Evolutionary conservation across 2,113 vertebrate genomes (phyloP), one percentile per base, ranked within the genome.

Genomic region (Menidia beryllina): DNA sequence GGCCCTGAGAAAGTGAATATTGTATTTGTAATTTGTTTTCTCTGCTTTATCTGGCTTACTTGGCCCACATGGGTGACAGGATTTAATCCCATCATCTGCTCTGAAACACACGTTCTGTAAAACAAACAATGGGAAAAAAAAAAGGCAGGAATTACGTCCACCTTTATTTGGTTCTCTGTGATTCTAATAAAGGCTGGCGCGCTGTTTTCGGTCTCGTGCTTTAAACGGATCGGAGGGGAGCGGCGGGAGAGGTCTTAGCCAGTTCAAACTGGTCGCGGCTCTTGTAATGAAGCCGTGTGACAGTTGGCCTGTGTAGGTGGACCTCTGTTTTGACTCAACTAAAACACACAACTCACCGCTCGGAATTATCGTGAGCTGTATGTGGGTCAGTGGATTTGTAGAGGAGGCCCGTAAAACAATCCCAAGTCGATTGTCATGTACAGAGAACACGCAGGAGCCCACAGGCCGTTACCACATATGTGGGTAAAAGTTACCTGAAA

Each of bases 321-420:
- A 76, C 79, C 84, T 84, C 39, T 85, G 82, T 83, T 85, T 76
- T 49, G 78, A 82, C 73, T 61, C 69, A 78, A 75, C 52, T 74
- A 69, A 57, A 80, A 66, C 77, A 69, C 58, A 45, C 51, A 48
- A 72, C 69, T 83, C 75, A 62, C 70, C 41, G n/a, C 60, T 9
- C 24, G 36, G 20, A 34, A 34, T 55, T 36, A 36, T 21, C 15
- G 59, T 27, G 13, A 27, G 49, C 45, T 66, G 6, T 56, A 76
- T 59, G 57, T 75, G 58, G 60, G 53, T 51, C 9, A 14, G 38
- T 63, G 43, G 47, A 60, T 34, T 36, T 50, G 34, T 21, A 45
- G 17, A 34, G 30, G 10, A 45, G 7, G 41, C 41, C 17, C 39
- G 17, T 43, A 79, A 58, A 69, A 55, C 64, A 75, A 66, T 19